Conservation (phyloP, 2,888 invertebrate genomes). For the Acanthosepion lycidas region DNA sequence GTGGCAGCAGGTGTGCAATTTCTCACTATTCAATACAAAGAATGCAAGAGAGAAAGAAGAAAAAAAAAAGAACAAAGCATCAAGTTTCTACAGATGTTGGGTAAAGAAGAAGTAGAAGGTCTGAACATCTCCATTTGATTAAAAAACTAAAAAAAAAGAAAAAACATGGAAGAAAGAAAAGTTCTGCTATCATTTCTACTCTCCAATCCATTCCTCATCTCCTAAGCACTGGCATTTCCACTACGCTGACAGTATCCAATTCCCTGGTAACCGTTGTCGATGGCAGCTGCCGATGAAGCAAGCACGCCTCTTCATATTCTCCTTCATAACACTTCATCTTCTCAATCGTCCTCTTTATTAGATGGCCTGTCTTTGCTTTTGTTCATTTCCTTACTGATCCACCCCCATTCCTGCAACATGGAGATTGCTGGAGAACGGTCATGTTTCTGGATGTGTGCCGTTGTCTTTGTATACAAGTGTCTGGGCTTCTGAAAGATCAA, state of each 20-base stretch:
- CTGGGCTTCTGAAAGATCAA: conserved; percentile 40
- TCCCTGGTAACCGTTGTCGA: conserved; percentile 33
- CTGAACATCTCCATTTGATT: not conserved
- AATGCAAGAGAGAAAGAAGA: not conserved
- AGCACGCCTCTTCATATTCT: conserved; percentile 18
- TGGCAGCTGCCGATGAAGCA: not conserved
- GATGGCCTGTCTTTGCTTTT: not conserved
- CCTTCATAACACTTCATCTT: conserved; percentile 33
- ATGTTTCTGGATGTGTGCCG: not conserved
- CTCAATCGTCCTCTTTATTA: conserved; percentile 33
- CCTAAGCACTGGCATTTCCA: conserved; percentile 33
- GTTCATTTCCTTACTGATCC: not conserved
- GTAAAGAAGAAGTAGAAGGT: not conserved
- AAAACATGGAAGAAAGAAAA: not conserved
- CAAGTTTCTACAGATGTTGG: not conserved
- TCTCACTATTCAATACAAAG: not conserved
- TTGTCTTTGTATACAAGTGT: conserved; percentile 21
- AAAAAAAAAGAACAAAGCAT: not conserved
- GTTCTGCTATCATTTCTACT: not conserved
- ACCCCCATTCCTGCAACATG: not conserved
- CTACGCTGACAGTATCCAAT: conserved; percentile 13
- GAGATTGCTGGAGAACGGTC: not conserved
- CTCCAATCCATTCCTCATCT: conserved; percentile 2
- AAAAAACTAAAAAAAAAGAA: not conserved
- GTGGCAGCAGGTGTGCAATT: conserved; percentile 33